phyloP scores from a whole-genome alignment of 2,888 invertebrate species.

The Teinopalpus imperialis region DNA sequence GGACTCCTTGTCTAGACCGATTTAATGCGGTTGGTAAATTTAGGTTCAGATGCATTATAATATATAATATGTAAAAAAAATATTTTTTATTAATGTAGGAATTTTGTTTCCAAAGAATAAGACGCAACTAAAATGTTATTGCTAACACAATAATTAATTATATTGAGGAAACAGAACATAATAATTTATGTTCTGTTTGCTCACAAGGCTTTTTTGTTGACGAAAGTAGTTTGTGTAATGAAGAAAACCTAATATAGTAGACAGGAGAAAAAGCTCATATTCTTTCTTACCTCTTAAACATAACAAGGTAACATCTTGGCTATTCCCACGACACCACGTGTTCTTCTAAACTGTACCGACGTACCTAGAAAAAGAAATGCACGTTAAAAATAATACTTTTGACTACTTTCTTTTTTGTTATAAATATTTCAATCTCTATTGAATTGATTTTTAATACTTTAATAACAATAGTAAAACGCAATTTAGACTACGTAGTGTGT shows the following conservation, averaged over 20 bases:
- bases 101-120: not conserved
- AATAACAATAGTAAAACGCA: too few species aligned
- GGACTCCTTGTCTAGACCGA: too few species aligned
- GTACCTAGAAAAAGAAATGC: constrained; percentile 49
- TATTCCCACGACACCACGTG: constrained; percentile 47
- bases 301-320: constrained; percentile 36
- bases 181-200: constrained; percentile 7
- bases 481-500: too few species aligned
- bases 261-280: not conserved
- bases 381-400: constrained; percentile 9
- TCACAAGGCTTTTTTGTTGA: constrained; percentile 4
- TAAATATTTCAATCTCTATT: too few species aligned
- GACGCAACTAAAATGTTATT: not conserved
- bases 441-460: too few species aligned
- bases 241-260: constrained; percentile 3
- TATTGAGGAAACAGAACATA: constrained; percentile 1
- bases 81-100: too few species aligned
- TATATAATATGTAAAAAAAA: too few species aligned
- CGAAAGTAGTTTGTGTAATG: constrained; percentile 8
- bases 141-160: constrained; percentile 10
- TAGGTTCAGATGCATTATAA: too few species aligned
- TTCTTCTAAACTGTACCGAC: constrained; percentile 43
- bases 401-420: too few species aligned
- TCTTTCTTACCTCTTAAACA: constrained; percentile 22
- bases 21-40: too few species aligned